Conservation (phyloP, 2,888 invertebrate species). For the Odontothrips loti region DNA sequence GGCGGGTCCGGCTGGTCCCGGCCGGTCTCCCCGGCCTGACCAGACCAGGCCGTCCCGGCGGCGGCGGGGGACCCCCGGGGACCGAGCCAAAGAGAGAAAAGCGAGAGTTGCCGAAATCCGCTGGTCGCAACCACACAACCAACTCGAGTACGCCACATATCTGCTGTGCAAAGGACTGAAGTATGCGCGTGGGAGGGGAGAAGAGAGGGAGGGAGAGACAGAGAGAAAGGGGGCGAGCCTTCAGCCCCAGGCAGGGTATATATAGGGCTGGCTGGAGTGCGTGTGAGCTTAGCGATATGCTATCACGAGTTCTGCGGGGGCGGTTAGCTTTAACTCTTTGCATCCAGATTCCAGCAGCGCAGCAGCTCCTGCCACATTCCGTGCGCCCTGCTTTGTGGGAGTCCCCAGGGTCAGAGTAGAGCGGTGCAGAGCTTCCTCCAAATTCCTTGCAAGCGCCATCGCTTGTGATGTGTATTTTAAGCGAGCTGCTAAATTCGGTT, state of each 20-base stretch:
- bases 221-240: background rate
- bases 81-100: background rate
- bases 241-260: too few species aligned
- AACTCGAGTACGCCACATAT: background rate
- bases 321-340: background rate
- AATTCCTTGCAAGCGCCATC: too few species aligned
- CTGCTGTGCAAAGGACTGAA: background rate
- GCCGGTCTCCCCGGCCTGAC: too few species aligned
- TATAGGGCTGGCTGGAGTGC: background rate
- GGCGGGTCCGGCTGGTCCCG: too few species aligned
- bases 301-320: background rate
- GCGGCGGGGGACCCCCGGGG: background rate
- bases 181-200: background rate
- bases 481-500: too few species aligned
- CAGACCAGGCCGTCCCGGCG: too few species aligned
- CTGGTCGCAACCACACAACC: background rate
- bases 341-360: background rate
- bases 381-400: too few species aligned
- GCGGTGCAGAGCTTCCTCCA: too few species aligned
- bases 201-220: background rate
- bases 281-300: constrained; percentile 11
- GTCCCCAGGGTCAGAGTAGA: too few species aligned
- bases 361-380: too few species aligned
- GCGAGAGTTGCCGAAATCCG: background rate
- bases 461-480: too few species aligned